Base-by-base conservation (phyloP, 2,888 invertebrate genomes). In the Chloroclystis v-ata region DNA sequence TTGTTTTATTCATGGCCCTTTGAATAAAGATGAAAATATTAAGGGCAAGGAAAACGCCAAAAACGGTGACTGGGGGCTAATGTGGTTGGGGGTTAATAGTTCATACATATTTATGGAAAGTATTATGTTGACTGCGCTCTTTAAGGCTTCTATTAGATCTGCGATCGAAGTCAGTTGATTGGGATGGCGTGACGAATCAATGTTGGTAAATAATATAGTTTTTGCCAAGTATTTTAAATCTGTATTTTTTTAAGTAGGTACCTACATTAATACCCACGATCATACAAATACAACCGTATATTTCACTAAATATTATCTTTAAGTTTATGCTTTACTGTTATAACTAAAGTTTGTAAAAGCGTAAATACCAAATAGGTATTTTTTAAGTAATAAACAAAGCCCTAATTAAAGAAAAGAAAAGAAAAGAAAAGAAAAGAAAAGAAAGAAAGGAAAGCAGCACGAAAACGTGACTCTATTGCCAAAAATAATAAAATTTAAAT, bases 1-100 rank as follows among this genome's bases (percentile, higher is more conserved):
- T 68, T 84, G 84, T 84, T 81, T 85, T 84, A 85, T 86, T 86
- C 85, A 85, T 84, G 72, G 77, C 65, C 71, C 69, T 83, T 82
- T 84, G 85, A 85, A 86, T 85, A 85, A 85, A 86, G 83, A 86
- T 86, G 85, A 78, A 83, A 85, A 83, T 84, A 85, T 84, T 82
- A 84, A 82, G 78, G 74, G 69, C 69, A 70, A 69, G 72, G 75
- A 74, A 78, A 80, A 32, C 44, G 40, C 44, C 40, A 37, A 49
- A 40, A 49, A 75, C 62, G 71, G 65, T 63, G 68, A 70, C 75
- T 67, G 62, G 59, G 63, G 70, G 76, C 75, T 82, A 81, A 82
- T 78, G 73, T 76, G 72, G 67, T 69, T 60, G 63, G 69, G 62
- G 74, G 78, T 78, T 82, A 81, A 82, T 80, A 76, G 75, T 76